Conservation (phyloP, 2,797 vertebrate genomes). For the Arnoldichthys spilopterus region DNA sequence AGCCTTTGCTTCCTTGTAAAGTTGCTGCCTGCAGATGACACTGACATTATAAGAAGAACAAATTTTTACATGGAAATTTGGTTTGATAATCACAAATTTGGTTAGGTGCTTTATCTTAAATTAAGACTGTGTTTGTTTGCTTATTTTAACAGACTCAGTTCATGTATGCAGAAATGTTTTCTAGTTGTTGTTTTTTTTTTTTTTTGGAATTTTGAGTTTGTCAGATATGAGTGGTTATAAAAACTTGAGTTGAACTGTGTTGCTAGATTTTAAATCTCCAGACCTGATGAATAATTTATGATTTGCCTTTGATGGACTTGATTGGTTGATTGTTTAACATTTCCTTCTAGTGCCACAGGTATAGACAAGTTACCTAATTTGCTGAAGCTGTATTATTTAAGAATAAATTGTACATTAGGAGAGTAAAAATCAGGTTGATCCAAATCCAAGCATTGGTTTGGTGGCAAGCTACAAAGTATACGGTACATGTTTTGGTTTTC, state of each 20-base stretch:
- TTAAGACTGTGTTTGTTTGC: slow-evolving; percentile 38
- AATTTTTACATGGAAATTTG: slow-evolving; percentile 25
- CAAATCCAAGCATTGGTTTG: slow-evolving; percentile 65
- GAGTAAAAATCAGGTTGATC: slow-evolving; percentile 42
- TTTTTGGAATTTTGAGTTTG: neutral
- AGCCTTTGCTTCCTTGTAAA: slow-evolving; percentile 22
- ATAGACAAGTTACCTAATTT: too few species aligned
- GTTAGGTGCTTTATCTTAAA: slow-evolving; percentile 54
- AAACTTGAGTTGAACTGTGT: neutral
- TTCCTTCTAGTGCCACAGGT: too few species aligned
- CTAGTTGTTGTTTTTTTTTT: neutral
- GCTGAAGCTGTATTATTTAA: too few species aligned
- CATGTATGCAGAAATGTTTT: neutral
- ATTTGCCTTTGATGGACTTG: too few species aligned
- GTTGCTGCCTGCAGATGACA: slow-evolving; percentile 8
- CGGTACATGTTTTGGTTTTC: slow-evolving; percentile 79
- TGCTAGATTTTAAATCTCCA: neutral
- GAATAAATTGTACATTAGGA: slow-evolving; percentile 33
- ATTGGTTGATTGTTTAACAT: too few species aligned
- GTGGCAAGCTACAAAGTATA: slow-evolving; percentile 69
- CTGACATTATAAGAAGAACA: slow-evolving; percentile 25
- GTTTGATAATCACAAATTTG: slow-evolving; percentile 49
- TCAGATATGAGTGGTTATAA: neutral
- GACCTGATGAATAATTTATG: neutral
- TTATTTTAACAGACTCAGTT: slow-evolving; percentile 38